Evolutionary conservation across 2,888 invertebrate species (phyloP), one percentile per base, ranked within the genome.

Genomic region (Nemurella pictetii): DNA sequence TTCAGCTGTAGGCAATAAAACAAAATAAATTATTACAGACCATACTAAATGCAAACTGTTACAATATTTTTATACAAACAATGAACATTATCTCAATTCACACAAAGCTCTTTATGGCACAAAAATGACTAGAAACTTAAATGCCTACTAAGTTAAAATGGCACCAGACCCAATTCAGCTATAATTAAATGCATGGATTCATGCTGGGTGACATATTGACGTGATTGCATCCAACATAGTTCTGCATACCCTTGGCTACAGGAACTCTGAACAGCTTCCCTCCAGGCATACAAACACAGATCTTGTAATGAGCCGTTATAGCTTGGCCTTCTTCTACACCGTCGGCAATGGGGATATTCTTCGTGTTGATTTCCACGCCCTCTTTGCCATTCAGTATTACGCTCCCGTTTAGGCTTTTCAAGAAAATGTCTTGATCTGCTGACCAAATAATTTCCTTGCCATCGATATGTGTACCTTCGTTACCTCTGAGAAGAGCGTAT

Each of bases 271-370:
- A 97, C 83, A 98, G 89, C 88, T 95, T 95, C 0, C 97, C 97
- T 87, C 95, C 94, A 0, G 97, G 97, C 96, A 97, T 96, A 88
- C 97, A 97, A 0, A 97, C 95, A 88, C 97, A 98, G 0, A 98
- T 93, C 89, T 97, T 97, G 88, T 94, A 97, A 89, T 97, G 96
- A 0, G 93, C 90, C 85, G 90, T 89, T 4, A 89, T 89, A 90
- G 0, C 89, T 88, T 89, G 91, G 89, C 87, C 91, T 32, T 86
- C 90, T 86, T 89, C 92, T 87, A 32, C 89, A 85, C 92, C 90
- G 2, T 92, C 91, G 9, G 94, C 95, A 80, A 95, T 92, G 0
- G 96, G 96, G 25, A 96, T 91, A 86, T 93, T 94, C 77, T 94
- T 93, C 0, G 95, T 92, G 88, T 96, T 95, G 0, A 97, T 91